A percentile compares a stretch with the other conserved stretches of the same genome.
Evolutionary conservation across 35 echinoderm and acorn worm genomes (phyloP).

Genomic region (Diadema setosum): DNA sequence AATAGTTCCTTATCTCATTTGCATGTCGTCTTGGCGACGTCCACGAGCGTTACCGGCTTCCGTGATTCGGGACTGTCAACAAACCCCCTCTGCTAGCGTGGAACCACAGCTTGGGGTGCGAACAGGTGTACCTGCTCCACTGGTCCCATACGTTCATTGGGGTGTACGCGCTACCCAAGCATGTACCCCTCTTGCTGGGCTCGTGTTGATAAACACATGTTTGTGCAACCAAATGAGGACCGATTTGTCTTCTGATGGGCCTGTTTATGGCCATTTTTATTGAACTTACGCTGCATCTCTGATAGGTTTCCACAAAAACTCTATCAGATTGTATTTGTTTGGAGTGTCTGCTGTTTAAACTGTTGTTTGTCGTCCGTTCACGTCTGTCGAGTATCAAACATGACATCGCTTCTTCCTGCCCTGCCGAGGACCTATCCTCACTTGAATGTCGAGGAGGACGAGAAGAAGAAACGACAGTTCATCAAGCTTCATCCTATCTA

Average conservation of each 20-base stretch:
- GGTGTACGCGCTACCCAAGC: neutral
- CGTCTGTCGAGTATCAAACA: too few relatives aligned
- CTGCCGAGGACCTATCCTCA: constrained; percentile 79
- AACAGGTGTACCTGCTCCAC: neutral
- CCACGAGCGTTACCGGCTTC: constrained; percentile 26
- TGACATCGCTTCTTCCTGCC: constrained; percentile 86
- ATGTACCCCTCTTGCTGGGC: neutral
- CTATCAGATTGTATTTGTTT: too few relatives aligned
- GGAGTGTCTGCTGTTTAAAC: too few relatives aligned
- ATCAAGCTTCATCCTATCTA: constrained; percentile 84
- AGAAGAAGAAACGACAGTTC: constrained; percentile 54
- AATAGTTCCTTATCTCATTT: neutral
- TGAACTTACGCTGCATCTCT: too few relatives aligned
- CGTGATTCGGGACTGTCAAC: constrained; percentile 22
- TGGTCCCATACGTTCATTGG: neutral
- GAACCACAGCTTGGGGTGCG: neutral
- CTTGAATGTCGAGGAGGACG: neutral
- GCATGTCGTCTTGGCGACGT: constrained; percentile 45
- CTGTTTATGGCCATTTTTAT: neutral
- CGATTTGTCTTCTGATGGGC: neutral
- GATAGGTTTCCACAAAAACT: too few relatives aligned
- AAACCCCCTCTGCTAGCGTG: neutral
- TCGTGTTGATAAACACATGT: neutral
- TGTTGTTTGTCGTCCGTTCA: too few relatives aligned
- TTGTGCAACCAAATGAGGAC: neutral